Percentiles rank a stretch among this genome's conserved stretches.
These are phyloP conservation scores for Oligia strigilis DNA, from an alignment of 2,888 invertebrate species.

Conservation along the genomic window DNA sequence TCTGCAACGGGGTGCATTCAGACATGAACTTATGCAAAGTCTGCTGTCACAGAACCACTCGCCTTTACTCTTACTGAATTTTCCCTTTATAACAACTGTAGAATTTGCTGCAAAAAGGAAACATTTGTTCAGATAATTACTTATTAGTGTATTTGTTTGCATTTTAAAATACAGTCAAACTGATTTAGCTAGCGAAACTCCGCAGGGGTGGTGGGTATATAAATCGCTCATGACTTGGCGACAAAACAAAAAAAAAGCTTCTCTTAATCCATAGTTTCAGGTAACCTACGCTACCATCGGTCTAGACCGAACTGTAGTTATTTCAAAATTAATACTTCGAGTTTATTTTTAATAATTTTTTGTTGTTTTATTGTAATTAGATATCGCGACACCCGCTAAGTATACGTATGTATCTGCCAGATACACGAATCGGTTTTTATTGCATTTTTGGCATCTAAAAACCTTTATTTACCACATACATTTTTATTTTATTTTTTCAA, in stretches of 20 bases:
- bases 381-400: no score
- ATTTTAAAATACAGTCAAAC: neutral
- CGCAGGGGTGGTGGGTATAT: no score
- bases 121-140: constrained; percentile 45
- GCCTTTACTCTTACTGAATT: constrained; percentile 84
- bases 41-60: constrained; percentile 72
- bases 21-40: constrained; percentile 61
- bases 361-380: neutral
- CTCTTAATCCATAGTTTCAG: neutral
- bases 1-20: constrained; percentile 52
- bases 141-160: neutral
- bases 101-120: constrained; percentile 85
- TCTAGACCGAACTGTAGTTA: no score
- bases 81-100: constrained; percentile 81
- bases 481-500: no score
- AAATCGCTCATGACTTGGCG: no score
- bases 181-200: constrained; percentile 4
- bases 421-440: no score
- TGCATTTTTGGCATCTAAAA: no score
- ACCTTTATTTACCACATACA: no score
- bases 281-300: neutral
- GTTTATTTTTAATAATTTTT: neutral
- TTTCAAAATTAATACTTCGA: neutral
- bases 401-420: no score
- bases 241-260: neutral